Evolutionary conservation across 2,888 invertebrate species (phyloP).

Genomic region (Harpagoxenus sublaevis): DNA sequence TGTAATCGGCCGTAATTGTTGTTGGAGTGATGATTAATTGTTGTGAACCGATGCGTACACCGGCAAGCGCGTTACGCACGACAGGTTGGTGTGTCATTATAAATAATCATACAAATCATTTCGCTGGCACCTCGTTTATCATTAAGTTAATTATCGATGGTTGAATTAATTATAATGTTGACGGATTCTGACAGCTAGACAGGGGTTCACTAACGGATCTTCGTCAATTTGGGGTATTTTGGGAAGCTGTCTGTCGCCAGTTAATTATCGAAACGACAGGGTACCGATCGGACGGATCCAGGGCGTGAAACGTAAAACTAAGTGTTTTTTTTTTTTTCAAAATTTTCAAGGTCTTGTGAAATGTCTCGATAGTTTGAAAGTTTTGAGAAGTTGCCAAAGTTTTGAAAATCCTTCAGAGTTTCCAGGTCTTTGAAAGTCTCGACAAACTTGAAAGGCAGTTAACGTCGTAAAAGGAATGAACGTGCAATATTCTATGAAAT

Average conservation of each 20-base stretch:
- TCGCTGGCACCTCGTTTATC: constrained; percentile 71
- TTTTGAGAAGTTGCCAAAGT: constrained; percentile 36
- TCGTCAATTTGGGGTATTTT: constrained; percentile 26
- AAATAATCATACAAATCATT: constrained; percentile 76
- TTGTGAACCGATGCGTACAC: constrained; percentile 53
- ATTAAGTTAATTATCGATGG: constrained; percentile 75
- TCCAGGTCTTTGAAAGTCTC: constrained; percentile 29
- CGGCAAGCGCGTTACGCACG: constrained; percentile 70
- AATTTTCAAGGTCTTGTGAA: constrained; percentile 50
- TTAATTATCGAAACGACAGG: constrained; percentile 15
- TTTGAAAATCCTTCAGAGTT: constrained; percentile 51
- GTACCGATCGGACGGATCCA: neutral
- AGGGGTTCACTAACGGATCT: constrained; percentile 46
- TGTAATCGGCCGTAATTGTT: constrained; percentile 75
- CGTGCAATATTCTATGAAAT: constrained; percentile 9
- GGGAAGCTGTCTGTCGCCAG: constrained; percentile 4
- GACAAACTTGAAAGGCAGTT: constrained; percentile 41
- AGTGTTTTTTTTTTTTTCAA: constrained; percentile 15
- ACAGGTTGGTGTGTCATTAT: constrained; percentile 74
- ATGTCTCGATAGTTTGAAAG: constrained; percentile 41
- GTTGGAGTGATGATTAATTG: constrained; percentile 75
- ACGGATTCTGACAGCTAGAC: constrained; percentile 60
- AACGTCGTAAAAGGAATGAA: constrained; percentile 44
- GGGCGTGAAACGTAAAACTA: neutral
- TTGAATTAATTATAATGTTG: constrained; percentile 70